Percentiles rank a stretch among this genome's conserved stretches.
Evolutionary conservation across 2,888 invertebrate species (phyloP).

Genomic region (Seira musarum): DNA sequence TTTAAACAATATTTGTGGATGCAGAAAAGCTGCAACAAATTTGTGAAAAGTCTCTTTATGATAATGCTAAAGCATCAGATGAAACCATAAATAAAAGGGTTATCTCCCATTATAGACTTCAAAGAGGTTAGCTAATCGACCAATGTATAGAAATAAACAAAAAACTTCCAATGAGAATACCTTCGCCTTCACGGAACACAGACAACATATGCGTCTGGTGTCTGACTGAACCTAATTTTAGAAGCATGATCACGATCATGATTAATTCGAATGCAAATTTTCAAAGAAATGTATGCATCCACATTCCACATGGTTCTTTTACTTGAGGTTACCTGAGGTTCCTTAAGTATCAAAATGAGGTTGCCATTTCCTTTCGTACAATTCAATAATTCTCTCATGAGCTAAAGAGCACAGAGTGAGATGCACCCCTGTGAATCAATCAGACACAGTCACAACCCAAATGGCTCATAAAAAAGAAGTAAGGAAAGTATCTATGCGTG

Average conservation of each 20-base stretch:
- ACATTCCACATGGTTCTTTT: not conserved
- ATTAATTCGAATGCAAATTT: conserved; percentile 4
- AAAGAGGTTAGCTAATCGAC: not conserved
- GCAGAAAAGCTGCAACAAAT: not conserved
- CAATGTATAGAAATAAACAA: too few species aligned
- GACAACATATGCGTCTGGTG: not conserved
- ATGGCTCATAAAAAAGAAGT: conserved; percentile 9
- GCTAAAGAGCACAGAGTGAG: not conserved
- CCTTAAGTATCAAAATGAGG: not conserved
- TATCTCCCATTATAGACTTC: not conserved
- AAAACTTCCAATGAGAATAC: not conserved
- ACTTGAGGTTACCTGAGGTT: not conserved
- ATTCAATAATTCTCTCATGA: conserved; percentile 19
- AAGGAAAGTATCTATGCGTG: not conserved
- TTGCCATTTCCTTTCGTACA: conserved; percentile 14
- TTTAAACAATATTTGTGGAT: not conserved
- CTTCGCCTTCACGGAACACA: not conserved
- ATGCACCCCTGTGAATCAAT: conserved; percentile 12
- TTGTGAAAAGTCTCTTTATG: too few species aligned
- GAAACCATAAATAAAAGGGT: conserved; percentile 14
- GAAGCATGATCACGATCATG: not conserved
- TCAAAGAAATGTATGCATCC: not conserved
- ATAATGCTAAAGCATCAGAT: not conserved
- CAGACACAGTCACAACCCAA: conserved; percentile 11
- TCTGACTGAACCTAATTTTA: not conserved